A percentile compares a stretch with the other conserved stretches of the same genome.
Evolutionary conservation across 2,888 invertebrate species (phyloP).

Genomic region (Platypus cylindrus): DNA sequence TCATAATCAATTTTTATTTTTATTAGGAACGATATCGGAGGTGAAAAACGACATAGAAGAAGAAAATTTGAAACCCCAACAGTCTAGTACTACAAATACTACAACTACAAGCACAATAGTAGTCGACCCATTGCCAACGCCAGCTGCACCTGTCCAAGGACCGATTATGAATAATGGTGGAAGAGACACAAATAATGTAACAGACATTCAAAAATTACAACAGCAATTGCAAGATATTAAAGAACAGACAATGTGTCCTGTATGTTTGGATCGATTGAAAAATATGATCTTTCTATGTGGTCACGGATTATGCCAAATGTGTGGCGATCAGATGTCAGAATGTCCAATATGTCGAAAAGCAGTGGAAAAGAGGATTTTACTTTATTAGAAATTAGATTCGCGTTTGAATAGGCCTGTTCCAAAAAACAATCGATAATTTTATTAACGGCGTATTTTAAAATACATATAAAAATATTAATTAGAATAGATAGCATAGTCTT

Average conservation of each 20-base stretch:
- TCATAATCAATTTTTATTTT: background rate
- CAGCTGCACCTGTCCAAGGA: slow-evolving; percentile 25
- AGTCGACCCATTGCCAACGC: background rate
- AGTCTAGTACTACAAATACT: slow-evolving; percentile 34
- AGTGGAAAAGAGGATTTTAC: slow-evolving; percentile 87
- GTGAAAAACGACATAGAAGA: slow-evolving; percentile 39
- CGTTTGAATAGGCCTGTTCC: too few species aligned
- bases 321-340: slow-evolving; percentile 93
- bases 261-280: slow-evolving; percentile 92
- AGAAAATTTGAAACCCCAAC: slow-evolving; percentile 26
- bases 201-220: slow-evolving; percentile 80
- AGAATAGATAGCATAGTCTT: too few species aligned
- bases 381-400: too few species aligned
- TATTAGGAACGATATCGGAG: slow-evolving; percentile 36
- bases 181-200: slow-evolving; percentile 52
- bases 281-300: slow-evolving; percentile 99
- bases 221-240: slow-evolving; percentile 96
- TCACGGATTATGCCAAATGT: slow-evolving; percentile 97
- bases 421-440: too few species aligned
- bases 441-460: too few species aligned
- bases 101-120: too few species aligned
- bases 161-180: slow-evolving; percentile 54
- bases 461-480: too few species aligned
- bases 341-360: slow-evolving; percentile 96
- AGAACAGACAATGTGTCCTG: slow-evolving; percentile 98